Evolutionary conservation across 2,113 vertebrate genomes (phyloP).

Genomic region (Piaya cayana): DNA sequence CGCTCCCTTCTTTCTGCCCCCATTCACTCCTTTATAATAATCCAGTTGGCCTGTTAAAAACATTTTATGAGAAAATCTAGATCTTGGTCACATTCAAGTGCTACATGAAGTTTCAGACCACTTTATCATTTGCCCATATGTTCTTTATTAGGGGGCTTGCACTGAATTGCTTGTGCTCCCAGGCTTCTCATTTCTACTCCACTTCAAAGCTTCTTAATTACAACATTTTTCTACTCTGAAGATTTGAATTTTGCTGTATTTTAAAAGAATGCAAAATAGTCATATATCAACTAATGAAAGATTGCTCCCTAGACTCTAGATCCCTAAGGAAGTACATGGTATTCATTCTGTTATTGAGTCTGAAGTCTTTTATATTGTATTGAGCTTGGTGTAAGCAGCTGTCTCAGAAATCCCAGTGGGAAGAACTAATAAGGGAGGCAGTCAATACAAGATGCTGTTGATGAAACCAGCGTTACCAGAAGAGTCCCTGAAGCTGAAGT

Average conservation of each 20-base stretch:
- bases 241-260: not conserved
- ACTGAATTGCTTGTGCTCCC: not conserved
- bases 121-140: not conserved
- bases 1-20: too few relatives aligned
- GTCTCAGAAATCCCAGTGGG: not conserved
- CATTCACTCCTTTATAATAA: not conserved
- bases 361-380: not conserved
- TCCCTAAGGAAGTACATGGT: not conserved
- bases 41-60: not conserved
- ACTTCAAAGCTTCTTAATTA: slow-evolving; percentile 8
- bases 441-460: not conserved
- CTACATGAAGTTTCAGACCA: not conserved
- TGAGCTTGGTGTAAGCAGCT: not conserved
- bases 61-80: not conserved
- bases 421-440: not conserved
- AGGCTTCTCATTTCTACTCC: not conserved
- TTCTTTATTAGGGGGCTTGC: not conserved
- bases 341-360: not conserved
- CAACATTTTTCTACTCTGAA: not conserved
- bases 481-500: not conserved
- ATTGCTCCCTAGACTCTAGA: not conserved
- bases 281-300: not conserved
- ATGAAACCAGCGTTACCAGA: not conserved
- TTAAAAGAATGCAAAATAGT: slow-evolving; percentile 15
- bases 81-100: not conserved